These are phyloP conservation scores for Platyrinchus mystaceus DNA, from an alignment of 2,797 vertebrate genomes.

Conservation along the genomic window DNA sequence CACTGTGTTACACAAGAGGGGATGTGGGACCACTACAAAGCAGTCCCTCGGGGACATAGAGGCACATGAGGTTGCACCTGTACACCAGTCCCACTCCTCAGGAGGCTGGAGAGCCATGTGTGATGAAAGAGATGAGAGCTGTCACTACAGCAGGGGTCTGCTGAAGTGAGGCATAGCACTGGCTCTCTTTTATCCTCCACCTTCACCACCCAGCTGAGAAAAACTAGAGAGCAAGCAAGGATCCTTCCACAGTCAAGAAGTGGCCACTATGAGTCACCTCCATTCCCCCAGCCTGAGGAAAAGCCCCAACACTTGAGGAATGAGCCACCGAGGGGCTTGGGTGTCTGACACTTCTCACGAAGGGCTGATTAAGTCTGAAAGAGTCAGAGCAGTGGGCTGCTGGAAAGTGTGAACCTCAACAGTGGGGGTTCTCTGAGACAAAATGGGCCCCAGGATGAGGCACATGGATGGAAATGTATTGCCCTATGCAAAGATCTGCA, in stretches of 20 bases:
- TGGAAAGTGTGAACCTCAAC: slow-evolving; percentile 57
- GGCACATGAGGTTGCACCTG: neutral
- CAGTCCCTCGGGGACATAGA: fast-evolving
- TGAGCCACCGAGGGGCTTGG: neutral
- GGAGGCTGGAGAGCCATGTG: neutral
- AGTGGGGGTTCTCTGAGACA: neutral
- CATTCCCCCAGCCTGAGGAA: neutral
- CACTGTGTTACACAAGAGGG: neutral
- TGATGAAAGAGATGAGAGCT: neutral
- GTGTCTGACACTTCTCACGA: neutral
- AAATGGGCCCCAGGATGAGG: neutral
- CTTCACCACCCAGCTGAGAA: neutral
- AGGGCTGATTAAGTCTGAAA: slow-evolving; percentile 35
- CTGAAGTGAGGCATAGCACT: neutral
- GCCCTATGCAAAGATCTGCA: neutral
- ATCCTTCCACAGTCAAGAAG: neutral
- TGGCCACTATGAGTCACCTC: neutral
- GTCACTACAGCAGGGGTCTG: neutral
- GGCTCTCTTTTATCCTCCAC: neutral
- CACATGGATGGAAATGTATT: neutral
- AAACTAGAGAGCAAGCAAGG: neutral
- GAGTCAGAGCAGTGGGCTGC: slow-evolving; percentile 49
- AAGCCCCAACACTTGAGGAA: neutral
- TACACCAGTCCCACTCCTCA: neutral
- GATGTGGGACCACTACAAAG: neutral